A percentile compares a stretch with the other conserved stretches of the same genome.
phyloP scores from a whole-genome alignment of 2,888 invertebrate species.

The Idaea dimidiata region DNA sequence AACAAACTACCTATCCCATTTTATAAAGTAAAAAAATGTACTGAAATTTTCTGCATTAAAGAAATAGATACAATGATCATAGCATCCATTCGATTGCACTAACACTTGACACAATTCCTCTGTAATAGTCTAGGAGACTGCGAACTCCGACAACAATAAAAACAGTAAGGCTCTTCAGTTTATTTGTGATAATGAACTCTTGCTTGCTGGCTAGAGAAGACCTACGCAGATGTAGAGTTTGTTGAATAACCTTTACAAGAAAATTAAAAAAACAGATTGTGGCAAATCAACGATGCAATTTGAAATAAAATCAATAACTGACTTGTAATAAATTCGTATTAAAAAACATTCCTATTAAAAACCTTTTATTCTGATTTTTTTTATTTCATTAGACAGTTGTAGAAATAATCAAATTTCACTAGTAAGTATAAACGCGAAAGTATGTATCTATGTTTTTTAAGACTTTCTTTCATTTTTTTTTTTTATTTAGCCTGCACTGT shows the following conservation, averaged over 20 bases:
- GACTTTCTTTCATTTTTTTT: too few species aligned
- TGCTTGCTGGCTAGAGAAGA: conserved; percentile 34
- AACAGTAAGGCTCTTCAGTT: conserved; percentile 62
- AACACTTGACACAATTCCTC: conserved; percentile 56
- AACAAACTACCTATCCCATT: background rate
- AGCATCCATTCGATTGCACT: conserved; percentile 27
- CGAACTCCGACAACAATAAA: conserved; percentile 52
- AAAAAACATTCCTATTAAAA: too few species aligned
- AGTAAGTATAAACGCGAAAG: too few species aligned
- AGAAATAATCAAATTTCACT: too few species aligned
- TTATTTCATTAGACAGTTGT: too few species aligned
- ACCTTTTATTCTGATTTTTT: too few species aligned
- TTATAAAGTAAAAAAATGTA: background rate
- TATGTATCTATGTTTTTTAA: too few species aligned
- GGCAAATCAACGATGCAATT: too few species aligned
- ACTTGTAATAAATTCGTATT: too few species aligned
- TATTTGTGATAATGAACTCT: conserved; percentile 75
- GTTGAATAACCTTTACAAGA: conserved; percentile 32
- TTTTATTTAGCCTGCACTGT: too few species aligned
- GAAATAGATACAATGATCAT: conserved; percentile 20
- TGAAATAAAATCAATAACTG: too few species aligned
- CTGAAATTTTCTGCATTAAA: conserved; percentile 16
- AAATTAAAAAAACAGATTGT: background rate
- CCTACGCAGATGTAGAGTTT: conserved; percentile 22
- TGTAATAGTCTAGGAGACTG: conserved; percentile 49